Evolutionary conservation across 2,888 invertebrate genomes (phyloP).

Genomic region (Xestia c-nigrum): DNA sequence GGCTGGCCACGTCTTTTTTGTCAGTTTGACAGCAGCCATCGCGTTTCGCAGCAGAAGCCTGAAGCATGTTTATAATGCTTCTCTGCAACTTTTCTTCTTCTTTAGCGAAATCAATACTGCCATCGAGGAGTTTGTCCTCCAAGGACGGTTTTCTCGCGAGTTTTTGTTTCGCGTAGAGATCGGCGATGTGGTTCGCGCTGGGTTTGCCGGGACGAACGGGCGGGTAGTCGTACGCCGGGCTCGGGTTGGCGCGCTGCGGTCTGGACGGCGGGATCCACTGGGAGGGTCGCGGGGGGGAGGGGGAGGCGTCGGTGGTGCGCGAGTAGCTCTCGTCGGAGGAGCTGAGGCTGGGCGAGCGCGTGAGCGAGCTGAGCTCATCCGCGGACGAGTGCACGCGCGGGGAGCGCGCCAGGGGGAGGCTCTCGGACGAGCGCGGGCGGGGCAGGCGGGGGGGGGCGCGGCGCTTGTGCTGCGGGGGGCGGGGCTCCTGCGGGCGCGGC

Average conservation of each 20-base stretch:
- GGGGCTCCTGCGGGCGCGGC: constrained; percentile 90
- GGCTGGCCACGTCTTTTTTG: constrained; percentile 90
- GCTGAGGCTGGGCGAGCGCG: constrained; percentile 95
- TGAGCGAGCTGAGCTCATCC: constrained; percentile 95
- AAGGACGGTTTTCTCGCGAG: constrained; percentile 82
- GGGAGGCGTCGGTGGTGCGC: constrained; percentile 93
- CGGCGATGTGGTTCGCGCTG: constrained; percentile 80
- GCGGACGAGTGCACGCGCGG: constrained; percentile 94
- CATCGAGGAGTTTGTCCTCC: constrained; percentile 85
- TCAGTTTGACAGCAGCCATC: constrained; percentile 93
- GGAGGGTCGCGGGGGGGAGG: constrained; percentile 91
- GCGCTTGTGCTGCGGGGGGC: constrained; percentile 85
- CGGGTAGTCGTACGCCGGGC: constrained; percentile 90
- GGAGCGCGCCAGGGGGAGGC: constrained; percentile 90
- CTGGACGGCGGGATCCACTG: constrained; percentile 88
- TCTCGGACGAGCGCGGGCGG: constrained; percentile 93
- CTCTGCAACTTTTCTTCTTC: constrained; percentile 88
- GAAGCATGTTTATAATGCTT: constrained; percentile 89
- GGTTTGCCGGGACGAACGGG: constrained; percentile 89
- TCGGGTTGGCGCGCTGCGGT: constrained; percentile 88
- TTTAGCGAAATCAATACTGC: constrained; percentile 81
- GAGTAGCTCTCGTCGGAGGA: constrained; percentile 96
- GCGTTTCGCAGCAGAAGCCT: constrained; percentile 90
- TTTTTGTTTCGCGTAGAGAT: constrained; percentile 86
- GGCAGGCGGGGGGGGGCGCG: constrained; percentile 88